Evolutionary conservation across 2,113 vertebrate genomes (phyloP).

Genomic region (Bos javanicus): DNA sequence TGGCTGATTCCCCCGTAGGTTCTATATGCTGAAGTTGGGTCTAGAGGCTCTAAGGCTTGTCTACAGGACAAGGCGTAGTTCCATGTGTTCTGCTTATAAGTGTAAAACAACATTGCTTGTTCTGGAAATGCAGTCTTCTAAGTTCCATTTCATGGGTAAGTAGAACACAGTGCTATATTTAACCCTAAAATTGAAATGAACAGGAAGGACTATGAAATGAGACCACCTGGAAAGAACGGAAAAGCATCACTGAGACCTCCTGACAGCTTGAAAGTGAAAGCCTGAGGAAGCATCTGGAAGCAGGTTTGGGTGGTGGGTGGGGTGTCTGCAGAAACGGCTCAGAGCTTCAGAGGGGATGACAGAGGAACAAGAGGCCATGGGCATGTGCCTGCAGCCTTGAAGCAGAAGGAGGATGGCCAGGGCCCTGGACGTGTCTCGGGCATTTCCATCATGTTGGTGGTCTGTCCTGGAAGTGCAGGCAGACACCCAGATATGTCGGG

Average conservation of each 20-base stretch:
- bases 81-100: rapidly evolving
- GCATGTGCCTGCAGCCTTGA: rapidly evolving
- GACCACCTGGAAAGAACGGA: not conserved
- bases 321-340: not conserved
- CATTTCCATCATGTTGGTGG: rapidly evolving
- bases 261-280: not conserved
- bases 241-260: not conserved
- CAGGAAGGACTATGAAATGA: not conserved
- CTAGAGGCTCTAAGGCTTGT: not conserved
- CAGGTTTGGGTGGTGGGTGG: not conserved
- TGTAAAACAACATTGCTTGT: not conserved
- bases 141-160: not conserved
- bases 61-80: not conserved
- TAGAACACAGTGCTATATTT: not conserved
- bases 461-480: not conserved
- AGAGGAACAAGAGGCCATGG: not conserved
- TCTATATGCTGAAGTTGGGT: not conserved
- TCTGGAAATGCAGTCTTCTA: not conserved
- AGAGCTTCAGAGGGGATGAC: not conserved
- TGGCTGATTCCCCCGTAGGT: not conserved
- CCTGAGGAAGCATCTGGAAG: not conserved
- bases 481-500: not conserved
- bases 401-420: not conserved
- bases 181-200: not conserved
- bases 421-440: rapidly evolving